phyloP scores from a whole-genome alignment of 2,888 invertebrate species.

The Heliconius erato region DNA sequence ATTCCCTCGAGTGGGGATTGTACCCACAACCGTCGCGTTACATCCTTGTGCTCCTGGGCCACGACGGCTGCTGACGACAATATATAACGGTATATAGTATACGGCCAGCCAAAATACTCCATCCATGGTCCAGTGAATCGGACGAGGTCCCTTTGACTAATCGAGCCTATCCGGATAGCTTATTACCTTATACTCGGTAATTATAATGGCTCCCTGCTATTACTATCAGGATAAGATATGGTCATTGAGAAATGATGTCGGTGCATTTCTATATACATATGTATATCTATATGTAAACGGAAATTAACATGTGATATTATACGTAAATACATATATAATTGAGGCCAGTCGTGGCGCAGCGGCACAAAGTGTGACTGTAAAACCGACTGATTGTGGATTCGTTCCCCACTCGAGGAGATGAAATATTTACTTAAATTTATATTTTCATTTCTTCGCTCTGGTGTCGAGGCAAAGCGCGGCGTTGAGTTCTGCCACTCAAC shows the following conservation, averaged over 20 bases:
- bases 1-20: too few species aligned
- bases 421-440: too few species aligned
- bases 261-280: neutral
- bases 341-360: too few species aligned
- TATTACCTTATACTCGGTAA: constrained; percentile 23
- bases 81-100: constrained; percentile 12
- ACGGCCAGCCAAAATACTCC: constrained; percentile 19
- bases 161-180: constrained; percentile 51
- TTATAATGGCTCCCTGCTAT: constrained; percentile 5
- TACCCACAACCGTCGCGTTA: too few species aligned
- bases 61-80: too few species aligned
- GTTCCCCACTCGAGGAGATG: too few species aligned
- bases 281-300: neutral
- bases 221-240: neutral
- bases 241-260: neutral
- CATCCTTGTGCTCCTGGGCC: too few species aligned
- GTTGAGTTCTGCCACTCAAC: too few species aligned
- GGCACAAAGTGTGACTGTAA: too few species aligned
- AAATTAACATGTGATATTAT: neutral
- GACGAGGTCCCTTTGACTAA: constrained; percentile 62
- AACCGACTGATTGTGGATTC: too few species aligned
- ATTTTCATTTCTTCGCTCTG: too few species aligned
- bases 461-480: too few species aligned
- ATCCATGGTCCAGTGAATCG: constrained; percentile 44
- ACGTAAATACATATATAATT: neutral